A percentile compares a stretch with the other conserved stretches of the same genome.
These are phyloP conservation scores for Cololabis saira DNA, from an alignment of 2,113 vertebrate genomes.

Conservation along the genomic window DNA sequence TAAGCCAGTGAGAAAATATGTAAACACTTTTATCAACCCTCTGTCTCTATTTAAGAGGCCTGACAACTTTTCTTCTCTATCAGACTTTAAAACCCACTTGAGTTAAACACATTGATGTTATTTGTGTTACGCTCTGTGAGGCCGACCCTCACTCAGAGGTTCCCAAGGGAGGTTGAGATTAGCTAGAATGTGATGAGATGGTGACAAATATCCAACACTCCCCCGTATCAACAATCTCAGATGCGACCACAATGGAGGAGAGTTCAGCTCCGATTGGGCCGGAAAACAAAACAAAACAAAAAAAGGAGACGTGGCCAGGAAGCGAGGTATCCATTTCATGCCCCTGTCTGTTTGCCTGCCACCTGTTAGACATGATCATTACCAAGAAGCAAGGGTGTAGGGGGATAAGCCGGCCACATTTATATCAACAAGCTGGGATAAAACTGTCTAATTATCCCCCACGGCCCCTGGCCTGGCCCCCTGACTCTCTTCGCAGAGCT, in stretches of 20 bases:
- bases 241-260: slow-evolving; percentile 44
- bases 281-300: slow-evolving; percentile 76
- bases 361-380: slow-evolving; percentile 97
- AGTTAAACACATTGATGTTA: slow-evolving; percentile 55
- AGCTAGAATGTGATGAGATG: slow-evolving; percentile 77
- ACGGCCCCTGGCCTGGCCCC: slow-evolving; percentile 84
- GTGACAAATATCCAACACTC: slow-evolving; percentile 78
- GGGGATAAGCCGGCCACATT: slow-evolving; percentile 94
- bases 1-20: slow-evolving; percentile 14
- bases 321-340: slow-evolving; percentile 92
- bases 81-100: slow-evolving; percentile 53
- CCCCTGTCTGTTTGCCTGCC: slow-evolving; percentile 89
- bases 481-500: slow-evolving; percentile 79
- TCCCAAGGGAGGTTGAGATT: slow-evolving; percentile 67
- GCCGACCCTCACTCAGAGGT: slow-evolving; percentile 30
- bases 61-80: slow-evolving; percentile 52
- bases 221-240: slow-evolving; percentile 52
- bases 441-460: slow-evolving; percentile 95
- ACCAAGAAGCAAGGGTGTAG: slow-evolving; percentile 85
- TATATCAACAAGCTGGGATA: slow-evolving; percentile 95
- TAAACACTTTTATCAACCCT: slow-evolving; percentile 31
- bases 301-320: slow-evolving; percentile 87
- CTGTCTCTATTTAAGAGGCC: slow-evolving; percentile 42
- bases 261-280: slow-evolving; percentile 52
- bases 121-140: slow-evolving; percentile 47